Conservation (phyloP, 2,113 vertebrate genomes). For the Tragelaphus scriptus region DNA sequence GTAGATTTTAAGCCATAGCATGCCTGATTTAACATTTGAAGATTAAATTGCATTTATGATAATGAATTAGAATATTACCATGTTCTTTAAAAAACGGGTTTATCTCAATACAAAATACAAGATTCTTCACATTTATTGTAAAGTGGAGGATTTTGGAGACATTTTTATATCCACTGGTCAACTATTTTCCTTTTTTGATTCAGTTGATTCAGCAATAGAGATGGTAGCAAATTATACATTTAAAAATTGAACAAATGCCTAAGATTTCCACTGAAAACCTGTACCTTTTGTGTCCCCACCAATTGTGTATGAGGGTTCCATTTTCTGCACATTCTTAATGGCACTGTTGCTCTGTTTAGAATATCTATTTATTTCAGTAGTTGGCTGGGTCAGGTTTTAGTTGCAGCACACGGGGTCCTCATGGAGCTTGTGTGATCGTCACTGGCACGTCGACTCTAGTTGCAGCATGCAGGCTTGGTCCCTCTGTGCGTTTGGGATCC, state of each 20-base stretch:
- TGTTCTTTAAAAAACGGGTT: constrained; percentile 42
- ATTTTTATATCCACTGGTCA: background rate
- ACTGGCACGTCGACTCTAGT: background rate
- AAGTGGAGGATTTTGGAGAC: background rate
- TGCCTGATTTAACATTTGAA: constrained; percentile 45
- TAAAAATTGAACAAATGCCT: background rate
- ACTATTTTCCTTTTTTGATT: background rate
- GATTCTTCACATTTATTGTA: constrained; percentile 29
- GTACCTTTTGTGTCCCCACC: accelerated
- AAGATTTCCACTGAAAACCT: background rate
- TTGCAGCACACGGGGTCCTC: background rate
- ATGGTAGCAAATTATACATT: background rate
- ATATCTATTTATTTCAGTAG: background rate
- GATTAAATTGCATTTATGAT: constrained; percentile 30
- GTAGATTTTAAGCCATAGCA: constrained; percentile 30
- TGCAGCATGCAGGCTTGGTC: background rate
- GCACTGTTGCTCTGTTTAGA: background rate
- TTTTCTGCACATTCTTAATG: background rate
- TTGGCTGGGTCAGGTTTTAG: background rate
- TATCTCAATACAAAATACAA: constrained; percentile 24
- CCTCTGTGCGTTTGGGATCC: background rate
- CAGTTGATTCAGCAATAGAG: background rate
- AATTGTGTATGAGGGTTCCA: background rate
- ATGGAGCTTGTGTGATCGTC: accelerated
- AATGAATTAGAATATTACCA: constrained; percentile 32